Evolutionary conservation across 2,113 vertebrate species (phyloP).

Genomic region (Ia io): DNA sequence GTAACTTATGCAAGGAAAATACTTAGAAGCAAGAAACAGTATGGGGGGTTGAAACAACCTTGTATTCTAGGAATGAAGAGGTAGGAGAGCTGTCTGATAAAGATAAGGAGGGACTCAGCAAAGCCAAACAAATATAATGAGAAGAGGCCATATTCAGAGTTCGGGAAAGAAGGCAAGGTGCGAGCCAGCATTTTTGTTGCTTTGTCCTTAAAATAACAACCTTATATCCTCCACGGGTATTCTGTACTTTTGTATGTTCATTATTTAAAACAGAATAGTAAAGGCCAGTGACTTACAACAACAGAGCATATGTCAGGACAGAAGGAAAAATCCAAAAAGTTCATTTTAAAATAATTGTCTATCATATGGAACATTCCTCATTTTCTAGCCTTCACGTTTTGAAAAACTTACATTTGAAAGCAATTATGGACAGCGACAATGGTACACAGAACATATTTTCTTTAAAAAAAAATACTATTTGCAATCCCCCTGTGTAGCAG

Average conservation of each 20-base stretch:
- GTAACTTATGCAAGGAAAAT: not conserved
- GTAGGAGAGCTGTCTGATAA: not conserved
- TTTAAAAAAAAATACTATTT: not conserved
- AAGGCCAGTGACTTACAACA: not conserved
- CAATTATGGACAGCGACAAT: not conserved
- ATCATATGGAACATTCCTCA: not conserved
- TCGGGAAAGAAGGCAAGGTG: fast-evolving
- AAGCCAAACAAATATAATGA: not conserved
- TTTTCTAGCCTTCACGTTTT: not conserved
- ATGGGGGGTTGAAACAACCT: not conserved
- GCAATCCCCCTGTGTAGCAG: not conserved
- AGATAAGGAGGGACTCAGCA: not conserved
- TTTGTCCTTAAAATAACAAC: not conserved
- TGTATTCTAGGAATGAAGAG: not conserved
- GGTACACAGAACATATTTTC: not conserved
- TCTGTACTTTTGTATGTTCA: not conserved
- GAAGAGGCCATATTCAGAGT: not conserved
- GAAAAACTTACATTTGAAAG: not conserved
- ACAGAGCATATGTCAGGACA: not conserved
- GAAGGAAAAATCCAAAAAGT: not conserved
- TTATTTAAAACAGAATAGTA: not conserved
- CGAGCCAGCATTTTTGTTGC: not conserved
- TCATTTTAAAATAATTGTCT: not conserved
- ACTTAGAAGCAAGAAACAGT: not conserved
- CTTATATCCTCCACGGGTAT: fast-evolving